These are phyloP conservation scores for Drosophila helvetica DNA, from an alignment of 2,888 invertebrate species.

Conservation along the genomic window DNA sequence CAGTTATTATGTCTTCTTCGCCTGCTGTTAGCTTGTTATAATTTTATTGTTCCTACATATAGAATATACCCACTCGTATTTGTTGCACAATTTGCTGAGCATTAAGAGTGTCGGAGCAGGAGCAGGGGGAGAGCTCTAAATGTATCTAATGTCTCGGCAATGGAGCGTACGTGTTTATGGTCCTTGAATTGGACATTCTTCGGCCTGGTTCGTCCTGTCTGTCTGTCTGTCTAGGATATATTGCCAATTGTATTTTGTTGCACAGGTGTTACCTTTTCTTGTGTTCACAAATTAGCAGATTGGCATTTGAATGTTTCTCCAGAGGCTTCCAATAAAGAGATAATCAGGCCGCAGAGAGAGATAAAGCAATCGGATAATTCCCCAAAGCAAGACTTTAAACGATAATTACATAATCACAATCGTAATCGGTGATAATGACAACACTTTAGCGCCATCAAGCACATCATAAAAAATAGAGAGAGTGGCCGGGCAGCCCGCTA, in stretches of 20 bases:
- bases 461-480: conserved; percentile 55
- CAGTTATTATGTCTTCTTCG: conserved; percentile 41
- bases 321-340: conserved; percentile 23
- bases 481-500: conserved; percentile 25
- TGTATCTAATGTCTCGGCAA: conserved; percentile 60
- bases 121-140: conserved; percentile 15
- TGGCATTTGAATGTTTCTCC: background rate
- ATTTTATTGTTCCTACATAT: conserved; percentile 46
- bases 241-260: too few relatives aligned
- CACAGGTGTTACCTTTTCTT: conserved; percentile 2
- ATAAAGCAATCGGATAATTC: background rate
- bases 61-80: conserved; percentile 15
- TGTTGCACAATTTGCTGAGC: conserved; percentile 59
- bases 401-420: conserved; percentile 62
- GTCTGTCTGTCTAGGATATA: background rate
- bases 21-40: conserved; percentile 32
- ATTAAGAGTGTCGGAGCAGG: conserved; percentile 1
- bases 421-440: conserved; percentile 66
- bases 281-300: background rate
- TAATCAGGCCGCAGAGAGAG: background rate
- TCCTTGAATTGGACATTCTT: background rate
- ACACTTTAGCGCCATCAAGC: conserved; percentile 64
- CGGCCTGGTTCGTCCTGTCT: background rate
- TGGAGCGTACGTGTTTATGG: conserved; percentile 60
- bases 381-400: conserved; percentile 18